Evolutionary conservation across 2,113 vertebrate species (phyloP).

Genomic region (human (Homo sapiens)): DNA sequence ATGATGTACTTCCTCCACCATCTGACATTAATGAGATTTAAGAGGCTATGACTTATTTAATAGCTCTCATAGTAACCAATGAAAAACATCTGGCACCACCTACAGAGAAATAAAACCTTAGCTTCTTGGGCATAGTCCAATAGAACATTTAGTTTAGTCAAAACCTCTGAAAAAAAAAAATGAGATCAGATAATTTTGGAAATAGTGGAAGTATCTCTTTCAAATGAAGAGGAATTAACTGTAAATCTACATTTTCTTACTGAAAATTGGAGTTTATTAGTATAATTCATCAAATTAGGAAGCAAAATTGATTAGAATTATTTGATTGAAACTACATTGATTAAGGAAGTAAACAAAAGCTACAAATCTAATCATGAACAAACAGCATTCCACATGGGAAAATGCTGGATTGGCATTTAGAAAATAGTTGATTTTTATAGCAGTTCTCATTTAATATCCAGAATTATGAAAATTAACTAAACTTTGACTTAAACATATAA

Average conservation of each 20-base stretch:
- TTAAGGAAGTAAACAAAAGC: conserved; percentile 72
- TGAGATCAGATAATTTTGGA: conserved; percentile 61
- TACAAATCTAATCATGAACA: conserved; percentile 77
- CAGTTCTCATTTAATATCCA: conserved; percentile 52
- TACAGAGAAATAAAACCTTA: neutral
- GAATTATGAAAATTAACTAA: conserved; percentile 52
- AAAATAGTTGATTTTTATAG: conserved; percentile 52
- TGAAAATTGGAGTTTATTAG: conserved; percentile 82
- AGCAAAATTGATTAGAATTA: conserved; percentile 78
- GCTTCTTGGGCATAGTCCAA: neutral
- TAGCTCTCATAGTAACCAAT: neutral
- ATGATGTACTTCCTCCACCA: neutral
- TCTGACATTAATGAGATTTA: neutral
- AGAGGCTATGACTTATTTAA: neutral
- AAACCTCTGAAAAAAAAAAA: conserved; percentile 54
- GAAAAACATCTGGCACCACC: neutral
- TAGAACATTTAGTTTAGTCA: conserved; percentile 38
- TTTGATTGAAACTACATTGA: conserved; percentile 77
- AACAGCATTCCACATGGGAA: conserved; percentile 58
- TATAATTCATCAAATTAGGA: conserved; percentile 83
- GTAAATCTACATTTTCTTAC: conserved; percentile 65
- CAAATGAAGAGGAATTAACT: conserved; percentile 77
- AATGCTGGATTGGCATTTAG: conserved; percentile 63
- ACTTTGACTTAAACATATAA: neutral
- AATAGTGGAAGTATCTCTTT: conserved; percentile 67